Conservation (phyloP, 2,113 vertebrate species). For the Amblyornis subalaris region DNA sequence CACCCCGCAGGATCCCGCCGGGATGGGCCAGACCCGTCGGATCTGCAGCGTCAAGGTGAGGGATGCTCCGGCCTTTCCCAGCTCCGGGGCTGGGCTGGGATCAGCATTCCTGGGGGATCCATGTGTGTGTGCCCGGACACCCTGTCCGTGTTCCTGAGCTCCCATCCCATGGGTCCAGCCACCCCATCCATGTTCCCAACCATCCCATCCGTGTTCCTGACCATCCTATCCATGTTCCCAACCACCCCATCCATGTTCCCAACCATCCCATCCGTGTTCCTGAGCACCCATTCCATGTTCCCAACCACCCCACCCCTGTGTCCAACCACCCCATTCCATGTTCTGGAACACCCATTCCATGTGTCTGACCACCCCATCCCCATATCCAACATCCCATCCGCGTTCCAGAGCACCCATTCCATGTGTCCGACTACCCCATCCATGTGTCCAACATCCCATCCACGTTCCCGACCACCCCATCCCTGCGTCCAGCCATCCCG, state of each 20-base stretch:
- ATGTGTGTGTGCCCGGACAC: rapidly evolving
- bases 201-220: too few relatives aligned
- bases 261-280: neutral
- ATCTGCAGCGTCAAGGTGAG: constrained; percentile 83
- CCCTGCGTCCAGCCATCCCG: too few relatives aligned
- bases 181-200: neutral
- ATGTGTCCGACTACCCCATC: too few relatives aligned
- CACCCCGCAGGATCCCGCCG: constrained; percentile 42
- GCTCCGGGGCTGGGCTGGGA: neutral
- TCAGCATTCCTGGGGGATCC: neutral
- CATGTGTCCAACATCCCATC: neutral
- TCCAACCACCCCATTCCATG: too few relatives aligned
- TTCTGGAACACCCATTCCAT: too few relatives aligned
- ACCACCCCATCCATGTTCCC: neutral
- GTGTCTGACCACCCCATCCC: too few relatives aligned
- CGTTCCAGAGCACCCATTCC: too few relatives aligned
- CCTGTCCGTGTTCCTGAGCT: too few relatives aligned
- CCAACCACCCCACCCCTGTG: neutral
- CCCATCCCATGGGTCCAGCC: too few relatives aligned
- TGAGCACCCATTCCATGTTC: neutral
- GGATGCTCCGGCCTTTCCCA: rapidly evolving
- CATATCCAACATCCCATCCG: neutral
- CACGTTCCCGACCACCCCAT: too few relatives aligned
- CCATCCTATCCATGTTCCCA: neutral
- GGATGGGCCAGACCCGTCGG: constrained; percentile 59